These are phyloP conservation scores for Lordiphosa andalusiaca DNA, from an alignment of 2,888 invertebrate genomes.

Conservation along the genomic window DNA sequence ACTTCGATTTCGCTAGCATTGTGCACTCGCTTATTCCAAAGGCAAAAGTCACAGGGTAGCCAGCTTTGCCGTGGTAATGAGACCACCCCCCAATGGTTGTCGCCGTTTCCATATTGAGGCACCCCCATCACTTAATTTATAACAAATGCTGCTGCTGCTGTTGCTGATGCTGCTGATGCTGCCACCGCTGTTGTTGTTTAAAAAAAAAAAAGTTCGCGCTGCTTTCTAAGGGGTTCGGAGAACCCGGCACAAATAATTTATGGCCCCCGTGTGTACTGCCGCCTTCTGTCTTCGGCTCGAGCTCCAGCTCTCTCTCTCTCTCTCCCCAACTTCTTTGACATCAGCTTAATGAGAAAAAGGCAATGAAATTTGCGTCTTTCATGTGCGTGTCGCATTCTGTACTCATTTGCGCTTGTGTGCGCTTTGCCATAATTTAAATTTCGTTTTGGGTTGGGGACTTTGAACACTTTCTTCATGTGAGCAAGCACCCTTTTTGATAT, in stretches of 20 bases:
- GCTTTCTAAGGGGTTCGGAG: constrained; percentile 62
- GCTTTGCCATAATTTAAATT: constrained; percentile 62
- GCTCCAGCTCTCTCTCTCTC: constrained; percentile 14
- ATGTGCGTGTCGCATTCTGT: constrained; percentile 39
- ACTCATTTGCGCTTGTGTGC: constrained; percentile 63
- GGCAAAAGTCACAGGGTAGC: constrained; percentile 45
- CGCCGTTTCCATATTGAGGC: constrained; percentile 31
- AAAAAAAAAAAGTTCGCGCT: constrained; percentile 52
- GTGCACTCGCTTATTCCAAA: constrained; percentile 28
- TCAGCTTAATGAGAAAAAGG: constrained; percentile 66
- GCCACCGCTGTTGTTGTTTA: constrained; percentile 7
- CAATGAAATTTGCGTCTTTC: constrained; percentile 54
- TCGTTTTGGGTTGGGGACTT: constrained; percentile 23
- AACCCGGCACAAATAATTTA: constrained; percentile 59
- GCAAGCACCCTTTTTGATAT: neutral
- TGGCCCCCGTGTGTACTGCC: constrained; percentile 63
- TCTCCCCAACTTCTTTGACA: constrained; percentile 40
- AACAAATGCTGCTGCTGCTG: constrained; percentile 56
- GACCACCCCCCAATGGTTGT: constrained; percentile 35
- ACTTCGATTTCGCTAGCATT: constrained; percentile 37
- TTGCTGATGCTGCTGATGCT: constrained; percentile 2
- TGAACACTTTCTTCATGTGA: neutral
- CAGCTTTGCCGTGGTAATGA: constrained; percentile 42
- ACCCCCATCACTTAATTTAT: constrained; percentile 74
- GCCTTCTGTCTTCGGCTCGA: constrained; percentile 15